Percentiles rank a stretch among this genome's conserved stretches.
Conservation (phyloP, 2,113 vertebrate species). For the Ivindomyrus marchei region DNA sequence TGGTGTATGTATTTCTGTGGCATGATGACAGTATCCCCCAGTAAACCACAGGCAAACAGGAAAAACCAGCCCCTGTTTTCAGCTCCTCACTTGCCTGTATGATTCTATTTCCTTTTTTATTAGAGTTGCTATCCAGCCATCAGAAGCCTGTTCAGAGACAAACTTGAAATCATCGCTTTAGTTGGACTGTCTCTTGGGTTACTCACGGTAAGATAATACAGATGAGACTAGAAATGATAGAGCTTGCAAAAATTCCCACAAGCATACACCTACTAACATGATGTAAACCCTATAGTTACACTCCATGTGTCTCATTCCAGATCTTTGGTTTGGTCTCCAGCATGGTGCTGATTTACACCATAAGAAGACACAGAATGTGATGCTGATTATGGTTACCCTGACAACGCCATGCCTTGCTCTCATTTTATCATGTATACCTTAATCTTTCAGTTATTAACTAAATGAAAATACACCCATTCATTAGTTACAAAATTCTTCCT, state of each 20-base stretch:
- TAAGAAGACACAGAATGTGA: slow-evolving; percentile 77
- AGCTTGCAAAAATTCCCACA: not conserved
- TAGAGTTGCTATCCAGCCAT: slow-evolving; percentile 74
- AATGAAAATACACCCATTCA: not conserved
- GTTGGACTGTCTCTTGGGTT: slow-evolving; percentile 85
- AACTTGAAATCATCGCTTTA: slow-evolving; percentile 79
- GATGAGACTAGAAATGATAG: not conserved
- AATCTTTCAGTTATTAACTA: not conserved
- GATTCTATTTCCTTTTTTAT: not conserved
- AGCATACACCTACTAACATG: not conserved
- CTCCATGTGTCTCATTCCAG: slow-evolving; percentile 48
- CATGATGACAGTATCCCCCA: not conserved
- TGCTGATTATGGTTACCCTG: slow-evolving; percentile 42
- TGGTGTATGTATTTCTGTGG: not conserved
- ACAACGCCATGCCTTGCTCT: not conserved
- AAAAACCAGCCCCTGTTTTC: not conserved
- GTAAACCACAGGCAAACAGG: not conserved
- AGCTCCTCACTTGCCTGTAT: not conserved
- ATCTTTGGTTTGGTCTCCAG: slow-evolving; percentile 96
- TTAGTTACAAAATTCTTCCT: not conserved
- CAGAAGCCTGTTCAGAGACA: slow-evolving; percentile 68
- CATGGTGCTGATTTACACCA: slow-evolving; percentile 87
- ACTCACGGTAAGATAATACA: slow-evolving; percentile 73
- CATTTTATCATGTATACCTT: not conserved
- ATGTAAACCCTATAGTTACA: not conserved